Conservation (phyloP, 1,140 invertebrate species). For the Aphaenogaster ashmeadi region DNA sequence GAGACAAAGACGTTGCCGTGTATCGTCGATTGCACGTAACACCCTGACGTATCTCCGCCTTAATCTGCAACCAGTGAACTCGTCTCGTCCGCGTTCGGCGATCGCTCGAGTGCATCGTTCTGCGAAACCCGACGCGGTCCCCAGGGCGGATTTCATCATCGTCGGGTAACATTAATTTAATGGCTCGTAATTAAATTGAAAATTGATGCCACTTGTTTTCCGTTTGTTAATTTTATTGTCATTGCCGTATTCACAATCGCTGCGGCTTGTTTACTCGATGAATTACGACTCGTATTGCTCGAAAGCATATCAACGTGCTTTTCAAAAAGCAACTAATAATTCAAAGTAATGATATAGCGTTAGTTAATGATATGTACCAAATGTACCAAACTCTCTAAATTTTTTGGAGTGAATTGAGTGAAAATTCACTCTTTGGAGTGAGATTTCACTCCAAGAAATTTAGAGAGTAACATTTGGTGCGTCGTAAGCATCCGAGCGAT, state of each 20-base stretch:
- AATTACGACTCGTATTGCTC: neutral
- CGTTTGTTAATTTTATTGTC: slow-evolving; percentile 24
- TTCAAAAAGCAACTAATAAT: neutral
- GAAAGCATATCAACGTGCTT: neutral
- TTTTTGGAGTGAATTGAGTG: too few species aligned
- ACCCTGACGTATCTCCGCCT: neutral
- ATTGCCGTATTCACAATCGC: too few species aligned
- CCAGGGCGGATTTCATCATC: neutral
- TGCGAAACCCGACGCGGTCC: neutral
- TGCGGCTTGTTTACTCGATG: slow-evolving; percentile 20
- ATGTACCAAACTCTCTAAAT: neutral
- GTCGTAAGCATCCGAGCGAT: neutral
- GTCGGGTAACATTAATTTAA: slow-evolving; percentile 28
- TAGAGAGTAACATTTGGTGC: neutral
- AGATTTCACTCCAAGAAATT: too few species aligned
- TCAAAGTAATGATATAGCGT: too few species aligned
- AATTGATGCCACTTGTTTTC: slow-evolving; percentile 8
- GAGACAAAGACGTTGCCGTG: slow-evolving; percentile 11
- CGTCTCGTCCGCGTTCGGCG: neutral
- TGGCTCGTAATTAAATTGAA: slow-evolving; percentile 38
- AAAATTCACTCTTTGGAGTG: too few species aligned
- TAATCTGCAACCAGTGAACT: slow-evolving; percentile 19
- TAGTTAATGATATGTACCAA: neutral
- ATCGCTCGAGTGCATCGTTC: slow-evolving; percentile 9
- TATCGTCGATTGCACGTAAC: slow-evolving; percentile 44